phyloP scores from a whole-genome alignment of 92 coral and sea anemone genomes.

The Phymanthus crucifer region DNA sequence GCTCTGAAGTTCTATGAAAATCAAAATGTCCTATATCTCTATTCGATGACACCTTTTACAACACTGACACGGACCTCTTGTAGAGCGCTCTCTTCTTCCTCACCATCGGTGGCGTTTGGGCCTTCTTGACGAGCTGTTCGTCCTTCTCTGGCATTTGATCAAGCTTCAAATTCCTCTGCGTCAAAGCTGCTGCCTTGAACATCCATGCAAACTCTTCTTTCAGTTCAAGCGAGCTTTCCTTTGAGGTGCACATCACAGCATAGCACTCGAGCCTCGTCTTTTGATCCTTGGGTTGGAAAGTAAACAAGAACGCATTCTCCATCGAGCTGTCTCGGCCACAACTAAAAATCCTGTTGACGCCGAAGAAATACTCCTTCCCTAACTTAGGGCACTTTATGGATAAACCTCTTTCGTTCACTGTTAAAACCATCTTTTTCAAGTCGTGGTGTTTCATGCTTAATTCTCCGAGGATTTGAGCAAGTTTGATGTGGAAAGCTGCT shows the following conservation, averaged over 20 bases:
- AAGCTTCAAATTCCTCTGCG: neutral
- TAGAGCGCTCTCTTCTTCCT: slow-evolving; percentile 8
- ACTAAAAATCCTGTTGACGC: slow-evolving; percentile 23
- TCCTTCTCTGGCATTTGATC: neutral
- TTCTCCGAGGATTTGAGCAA: slow-evolving; percentile 14
- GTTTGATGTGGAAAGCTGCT: slow-evolving; percentile 20
- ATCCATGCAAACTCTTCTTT: slow-evolving; percentile 24
- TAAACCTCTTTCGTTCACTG: slow-evolving; percentile 22
- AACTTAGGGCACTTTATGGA: slow-evolving; percentile 22
- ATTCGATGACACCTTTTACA: neutral
- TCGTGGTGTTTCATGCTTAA: neutral
- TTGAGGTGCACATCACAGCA: slow-evolving; percentile 78
- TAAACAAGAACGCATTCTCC: slow-evolving; percentile 22
- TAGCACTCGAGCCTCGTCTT: slow-evolving; percentile 64
- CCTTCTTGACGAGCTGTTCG: neutral
- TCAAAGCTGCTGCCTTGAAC: slow-evolving; percentile 20
- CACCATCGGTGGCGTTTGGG: slow-evolving; percentile 16
- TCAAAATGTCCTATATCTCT: neutral
- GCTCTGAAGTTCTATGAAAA: neutral
- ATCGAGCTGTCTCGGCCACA: slow-evolving; percentile 10
- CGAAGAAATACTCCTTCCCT: slow-evolving; percentile 23
- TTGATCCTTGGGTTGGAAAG: slow-evolving; percentile 9
- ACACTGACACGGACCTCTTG: neutral
- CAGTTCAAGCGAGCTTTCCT: slow-evolving; percentile 48
- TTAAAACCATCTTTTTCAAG: slow-evolving; percentile 27